Conservation (phyloP, 2,888 invertebrate genomes). For the Abscondita cerata region DNA sequence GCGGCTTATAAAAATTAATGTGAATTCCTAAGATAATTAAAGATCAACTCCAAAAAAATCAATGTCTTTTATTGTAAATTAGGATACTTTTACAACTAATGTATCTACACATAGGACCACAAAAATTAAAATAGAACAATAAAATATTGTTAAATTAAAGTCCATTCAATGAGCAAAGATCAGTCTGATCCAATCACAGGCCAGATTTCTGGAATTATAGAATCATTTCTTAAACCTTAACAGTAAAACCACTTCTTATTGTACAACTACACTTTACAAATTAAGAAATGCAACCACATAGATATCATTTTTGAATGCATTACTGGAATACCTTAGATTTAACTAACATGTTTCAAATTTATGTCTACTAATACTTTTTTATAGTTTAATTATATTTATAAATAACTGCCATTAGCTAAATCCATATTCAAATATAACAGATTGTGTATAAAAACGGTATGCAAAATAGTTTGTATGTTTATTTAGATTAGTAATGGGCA, state of each 20-base stretch:
- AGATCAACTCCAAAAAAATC: background rate
- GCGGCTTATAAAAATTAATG: too few species aligned
- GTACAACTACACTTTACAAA: background rate
- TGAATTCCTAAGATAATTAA: too few species aligned
- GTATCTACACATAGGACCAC: constrained; percentile 2
- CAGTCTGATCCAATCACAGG: constrained; percentile 32
- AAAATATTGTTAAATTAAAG: constrained; percentile 6
- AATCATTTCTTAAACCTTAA: background rate
- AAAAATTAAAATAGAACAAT: constrained; percentile 1
- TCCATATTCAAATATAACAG: background rate
- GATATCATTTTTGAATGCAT: constrained; percentile 5
- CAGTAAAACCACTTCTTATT: background rate
- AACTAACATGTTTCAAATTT: constrained; percentile 15
- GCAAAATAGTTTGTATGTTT: constrained; percentile 7
- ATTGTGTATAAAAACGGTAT: constrained; percentile 8
- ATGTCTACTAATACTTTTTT: constrained; percentile 25
- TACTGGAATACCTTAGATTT: constrained; percentile 1
- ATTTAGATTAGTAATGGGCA: constrained; percentile 1
- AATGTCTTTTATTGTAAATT: constrained; percentile 17
- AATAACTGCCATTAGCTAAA: background rate
- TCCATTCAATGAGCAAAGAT: constrained; percentile 29
- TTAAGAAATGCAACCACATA: constrained; percentile 11
- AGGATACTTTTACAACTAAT: constrained; percentile 16
- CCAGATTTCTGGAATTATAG: constrained; percentile 17
- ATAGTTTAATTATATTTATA: constrained; percentile 7